Conservation (phyloP, 2,113 vertebrate species). For the Semnopithecus entellus region DNA sequence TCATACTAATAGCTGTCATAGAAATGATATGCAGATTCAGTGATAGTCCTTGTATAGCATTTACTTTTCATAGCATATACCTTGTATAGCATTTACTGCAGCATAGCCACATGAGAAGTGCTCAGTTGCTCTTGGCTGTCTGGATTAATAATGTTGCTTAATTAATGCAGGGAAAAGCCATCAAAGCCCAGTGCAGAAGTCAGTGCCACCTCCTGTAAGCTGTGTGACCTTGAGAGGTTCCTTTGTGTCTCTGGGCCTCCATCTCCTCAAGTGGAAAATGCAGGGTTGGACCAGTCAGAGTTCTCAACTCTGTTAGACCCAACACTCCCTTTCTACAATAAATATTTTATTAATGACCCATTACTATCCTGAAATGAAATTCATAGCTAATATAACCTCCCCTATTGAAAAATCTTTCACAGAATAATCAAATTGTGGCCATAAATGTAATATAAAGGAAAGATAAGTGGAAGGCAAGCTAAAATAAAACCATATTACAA, state of each 20-base stretch:
- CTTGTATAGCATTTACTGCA: background rate
- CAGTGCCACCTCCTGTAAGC: background rate
- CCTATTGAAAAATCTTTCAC: background rate
- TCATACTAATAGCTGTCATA: background rate
- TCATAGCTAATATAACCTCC: background rate
- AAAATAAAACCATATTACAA: background rate
- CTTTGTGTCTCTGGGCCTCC: background rate
- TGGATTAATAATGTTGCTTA: background rate
- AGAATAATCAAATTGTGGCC: background rate
- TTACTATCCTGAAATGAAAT: background rate
- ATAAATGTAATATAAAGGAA: background rate
- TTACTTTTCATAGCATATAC: no score
- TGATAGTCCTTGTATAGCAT: background rate
- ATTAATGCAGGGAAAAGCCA: no score
- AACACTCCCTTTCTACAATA: background rate
- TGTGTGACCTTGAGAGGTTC: background rate
- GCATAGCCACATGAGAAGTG: accelerated
- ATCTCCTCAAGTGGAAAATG: background rate
- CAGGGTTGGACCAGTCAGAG: background rate
- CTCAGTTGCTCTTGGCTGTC: background rate
- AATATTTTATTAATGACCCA: background rate
- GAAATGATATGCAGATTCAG: background rate
- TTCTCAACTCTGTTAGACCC: background rate
- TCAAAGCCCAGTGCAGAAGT: background rate
- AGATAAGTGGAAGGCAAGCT: background rate